These are phyloP conservation scores for Mustelus asterias DNA, from an alignment of 2,113 vertebrate species.

Conservation along the genomic window DNA sequence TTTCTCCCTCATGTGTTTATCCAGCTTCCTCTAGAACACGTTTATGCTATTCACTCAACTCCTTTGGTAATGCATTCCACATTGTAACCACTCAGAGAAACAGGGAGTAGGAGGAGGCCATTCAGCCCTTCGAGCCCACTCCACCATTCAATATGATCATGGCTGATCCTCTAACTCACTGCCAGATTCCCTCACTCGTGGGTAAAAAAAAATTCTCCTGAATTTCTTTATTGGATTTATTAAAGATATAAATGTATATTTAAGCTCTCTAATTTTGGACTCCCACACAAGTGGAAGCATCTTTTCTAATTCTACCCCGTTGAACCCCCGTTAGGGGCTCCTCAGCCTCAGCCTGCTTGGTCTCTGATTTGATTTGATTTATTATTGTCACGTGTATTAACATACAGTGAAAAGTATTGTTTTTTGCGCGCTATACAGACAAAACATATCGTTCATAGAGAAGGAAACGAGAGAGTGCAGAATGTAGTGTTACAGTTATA, in stretches of 20 bases:
- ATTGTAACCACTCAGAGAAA: neutral
- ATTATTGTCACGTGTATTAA: no score
- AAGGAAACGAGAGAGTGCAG: no score
- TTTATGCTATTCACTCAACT: neutral
- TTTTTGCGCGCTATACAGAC: no score
- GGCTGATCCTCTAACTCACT: no score
- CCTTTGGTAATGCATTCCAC: neutral
- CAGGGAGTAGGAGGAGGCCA: no score
- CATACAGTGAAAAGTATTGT: no score
- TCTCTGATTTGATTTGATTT: no score
- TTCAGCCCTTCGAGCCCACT: no score
- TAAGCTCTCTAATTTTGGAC: neutral
- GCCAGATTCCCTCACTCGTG: no score
- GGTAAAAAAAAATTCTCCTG: neutral
- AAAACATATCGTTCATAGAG: no score
- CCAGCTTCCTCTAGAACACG: neutral
- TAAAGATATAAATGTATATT: neutral
- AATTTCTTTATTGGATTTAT: neutral
- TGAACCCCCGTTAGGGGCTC: neutral
- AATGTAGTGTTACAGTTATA: no score
- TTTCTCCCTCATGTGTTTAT: neutral
- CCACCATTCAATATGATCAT: no score
- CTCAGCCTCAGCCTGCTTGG: neutral
- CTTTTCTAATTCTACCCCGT: neutral
- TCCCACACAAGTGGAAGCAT: neutral